Evolutionary conservation across 2,797 vertebrate species (phyloP).

Genomic region (Silurus aristotelis): DNA sequence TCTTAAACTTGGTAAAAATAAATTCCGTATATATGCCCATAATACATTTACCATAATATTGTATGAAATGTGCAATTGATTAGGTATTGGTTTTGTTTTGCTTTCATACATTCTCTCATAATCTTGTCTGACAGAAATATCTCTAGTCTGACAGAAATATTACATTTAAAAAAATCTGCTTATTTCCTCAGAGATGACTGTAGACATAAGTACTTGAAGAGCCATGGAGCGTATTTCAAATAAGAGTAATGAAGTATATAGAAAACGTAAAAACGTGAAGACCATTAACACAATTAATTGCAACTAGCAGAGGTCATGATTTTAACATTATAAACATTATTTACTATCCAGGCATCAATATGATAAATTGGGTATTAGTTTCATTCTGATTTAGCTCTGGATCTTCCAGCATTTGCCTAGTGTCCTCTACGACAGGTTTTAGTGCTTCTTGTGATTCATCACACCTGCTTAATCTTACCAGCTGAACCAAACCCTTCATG

Average conservation of each 20-base stretch:
- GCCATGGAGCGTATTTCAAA: not conserved
- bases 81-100: not conserved
- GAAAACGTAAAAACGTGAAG: conserved; percentile 12
- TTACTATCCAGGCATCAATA: conserved; percentile 6
- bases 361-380: conserved; percentile 8
- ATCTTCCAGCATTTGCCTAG: not conserved
- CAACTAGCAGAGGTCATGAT: not conserved
- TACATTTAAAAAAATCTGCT: not conserved
- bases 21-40: not conserved
- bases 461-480: not conserved
- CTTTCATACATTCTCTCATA: not conserved
- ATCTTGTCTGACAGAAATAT: conserved; percentile 11
- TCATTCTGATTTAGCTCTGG: conserved; percentile 1
- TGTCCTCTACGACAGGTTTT: not conserved
- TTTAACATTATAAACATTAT: conserved; percentile 28
- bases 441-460: not conserved
- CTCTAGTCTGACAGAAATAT: conserved; percentile 12
- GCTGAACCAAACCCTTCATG: not conserved
- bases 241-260: conserved; percentile 3
- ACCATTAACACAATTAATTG: conserved; percentile 17
- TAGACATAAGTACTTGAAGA: conserved; percentile 21
- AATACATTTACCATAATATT: not conserved
- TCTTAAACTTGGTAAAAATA: not conserved
- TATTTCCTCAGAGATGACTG: conserved; percentile 4
- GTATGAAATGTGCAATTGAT: not conserved